Conservation (phyloP, 2,888 invertebrate genomes). For the Dysmachus trigonus region DNA sequence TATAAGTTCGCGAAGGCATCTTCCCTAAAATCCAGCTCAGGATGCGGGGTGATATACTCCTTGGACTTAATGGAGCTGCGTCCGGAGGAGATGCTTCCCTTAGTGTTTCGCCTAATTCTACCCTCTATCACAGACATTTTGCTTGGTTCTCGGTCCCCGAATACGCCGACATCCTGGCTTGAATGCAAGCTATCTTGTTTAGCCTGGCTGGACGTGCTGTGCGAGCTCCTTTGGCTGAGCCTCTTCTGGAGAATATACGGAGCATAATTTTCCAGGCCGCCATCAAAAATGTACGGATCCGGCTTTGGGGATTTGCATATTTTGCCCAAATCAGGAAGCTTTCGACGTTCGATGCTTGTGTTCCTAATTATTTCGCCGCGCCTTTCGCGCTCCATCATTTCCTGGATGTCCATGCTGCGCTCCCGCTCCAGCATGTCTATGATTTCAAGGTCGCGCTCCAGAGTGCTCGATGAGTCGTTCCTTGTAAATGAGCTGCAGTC, state of each 20-base stretch:
- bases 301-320: constrained; percentile 59
- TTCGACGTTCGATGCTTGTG: constrained; percentile 55
- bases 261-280: background rate
- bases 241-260: constrained; percentile 52
- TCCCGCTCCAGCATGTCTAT: constrained; percentile 64
- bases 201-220: constrained; percentile 50
- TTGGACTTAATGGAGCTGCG: constrained; percentile 63
- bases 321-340: constrained; percentile 61
- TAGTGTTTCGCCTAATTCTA: constrained; percentile 58
- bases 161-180: background rate
- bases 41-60: constrained; percentile 53
- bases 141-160: constrained; percentile 44
- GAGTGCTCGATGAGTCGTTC: constrained; percentile 59
- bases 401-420: constrained; percentile 63
- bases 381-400: constrained; percentile 60
- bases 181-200: constrained; percentile 59
- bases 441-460: constrained; percentile 63
- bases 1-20: constrained; percentile 63
- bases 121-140: constrained; percentile 63
- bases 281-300: constrained; percentile 5
- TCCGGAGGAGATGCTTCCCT: constrained; percentile 59
- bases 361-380: background rate
- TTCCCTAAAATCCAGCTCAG: constrained; percentile 62
- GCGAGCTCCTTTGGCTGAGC: constrained; percentile 59
- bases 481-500: constrained; percentile 59